A percentile compares a stretch with the other conserved stretches of the same genome.
phyloP scores from a whole-genome alignment of 2,888 invertebrate genomes.

The Augiades crinisus region DNA sequence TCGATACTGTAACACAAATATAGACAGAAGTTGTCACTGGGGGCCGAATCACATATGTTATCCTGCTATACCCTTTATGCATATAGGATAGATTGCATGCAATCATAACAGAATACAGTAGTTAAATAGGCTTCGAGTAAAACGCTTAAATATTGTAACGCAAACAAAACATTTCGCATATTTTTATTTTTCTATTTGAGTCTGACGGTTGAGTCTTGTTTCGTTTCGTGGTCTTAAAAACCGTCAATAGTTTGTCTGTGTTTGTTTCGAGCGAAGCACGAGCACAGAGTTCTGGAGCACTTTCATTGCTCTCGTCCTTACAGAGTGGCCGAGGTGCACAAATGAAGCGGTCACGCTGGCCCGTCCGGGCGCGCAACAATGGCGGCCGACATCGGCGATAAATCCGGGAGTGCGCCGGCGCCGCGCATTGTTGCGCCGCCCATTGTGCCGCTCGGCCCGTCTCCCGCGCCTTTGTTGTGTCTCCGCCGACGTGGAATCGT shows the following conservation, averaged over 20 bases:
- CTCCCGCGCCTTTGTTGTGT: conserved; percentile 51
- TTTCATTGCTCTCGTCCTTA: conserved; percentile 38
- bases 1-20: no score
- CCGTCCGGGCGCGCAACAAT: conserved; percentile 39
- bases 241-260: neutral
- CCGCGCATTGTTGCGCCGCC: conserved; percentile 41
- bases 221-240: no score
- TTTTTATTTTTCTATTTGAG: no score
- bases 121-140: no score
- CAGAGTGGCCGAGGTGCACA: conserved; percentile 38
- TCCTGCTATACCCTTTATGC: no score
- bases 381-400: conserved; percentile 42
- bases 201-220: neutral
- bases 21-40: no score
- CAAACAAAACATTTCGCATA: no score
- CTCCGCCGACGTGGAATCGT: conserved; percentile 41
- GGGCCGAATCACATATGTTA: no score
- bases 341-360: conserved; percentile 49
- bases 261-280: neutral
- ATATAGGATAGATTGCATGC: no score
- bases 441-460: conserved; percentile 49
- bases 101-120: no score
- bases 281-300: neutral
- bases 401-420: conserved; percentile 47
- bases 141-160: no score